Base-by-base conservation (phyloP, 2,888 invertebrate species). In the Tipula vernalis region DNA sequence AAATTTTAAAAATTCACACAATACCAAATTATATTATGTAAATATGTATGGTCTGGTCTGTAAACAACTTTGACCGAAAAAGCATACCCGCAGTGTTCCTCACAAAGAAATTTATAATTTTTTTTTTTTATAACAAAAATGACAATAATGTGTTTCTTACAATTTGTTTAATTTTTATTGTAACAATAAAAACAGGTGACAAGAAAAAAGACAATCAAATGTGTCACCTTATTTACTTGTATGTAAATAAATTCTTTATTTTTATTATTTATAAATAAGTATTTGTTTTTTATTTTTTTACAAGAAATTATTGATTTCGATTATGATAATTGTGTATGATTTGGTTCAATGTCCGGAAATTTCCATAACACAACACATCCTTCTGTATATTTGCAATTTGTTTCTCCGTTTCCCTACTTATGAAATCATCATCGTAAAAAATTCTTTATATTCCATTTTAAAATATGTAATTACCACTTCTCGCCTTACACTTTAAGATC, bases 171-270 rank as follows among this genome's bases (percentile, higher is more conserved):
- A 28, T 28, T 71, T 71, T 71, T 71, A 71, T 71, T 28, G 28
- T 28, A 28, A 71, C 71, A 28, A 71, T 71, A 71, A 84, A 84
- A 36, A 84, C 84, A 84, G 84, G 84, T 84, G 84, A 36, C 84
- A 84, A 84, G 84, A n/a, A n/a, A 84, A 84, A 84, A 84, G 39
- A 84, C 84, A 84, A 84, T 39, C 39, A 84, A 84, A 84, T 39
- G 41, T 84, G 84, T 84, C 39, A 84, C n/a, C 36, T 84, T 84
- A 39, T 84, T 84, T 84, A 28, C 28, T 28, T 2, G 28, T 1
- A 71, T 71, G 71, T 71, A 71, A 71, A 71, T 71, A 71, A 71
- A 71, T 71, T 71, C 71, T 71, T 71, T 28, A 71, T 71, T 71
- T 71, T 71, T 71, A 71, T 71, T 71, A 71, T 71, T 28, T 57